phyloP scores from a whole-genome alignment of 1,140 invertebrate species.

The Ladona fulva region DNA sequence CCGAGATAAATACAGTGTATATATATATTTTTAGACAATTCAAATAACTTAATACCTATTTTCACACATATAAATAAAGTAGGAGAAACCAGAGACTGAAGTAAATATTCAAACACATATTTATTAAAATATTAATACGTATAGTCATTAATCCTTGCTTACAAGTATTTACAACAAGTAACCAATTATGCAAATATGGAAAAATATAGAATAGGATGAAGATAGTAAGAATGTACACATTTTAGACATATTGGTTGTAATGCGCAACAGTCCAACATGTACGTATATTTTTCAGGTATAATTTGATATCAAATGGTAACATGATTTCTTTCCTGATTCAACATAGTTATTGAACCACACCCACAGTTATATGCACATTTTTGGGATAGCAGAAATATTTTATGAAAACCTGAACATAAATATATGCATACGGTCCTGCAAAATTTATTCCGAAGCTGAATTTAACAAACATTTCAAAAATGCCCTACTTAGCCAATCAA shows the following conservation, averaged over 20 bases:
- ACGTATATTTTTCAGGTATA: constrained; percentile 2
- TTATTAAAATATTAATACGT: constrained; percentile 11
- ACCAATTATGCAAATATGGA: constrained; percentile 10
- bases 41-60: background rate
- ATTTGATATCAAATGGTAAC: constrained; percentile 10
- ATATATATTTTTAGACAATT: background rate
- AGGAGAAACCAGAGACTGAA: constrained; percentile 4
- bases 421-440: background rate
- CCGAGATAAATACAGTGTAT: background rate
- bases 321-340: background rate
- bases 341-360: constrained; percentile 5
- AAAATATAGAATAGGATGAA: constrained; percentile 8
- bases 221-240: constrained; percentile 10
- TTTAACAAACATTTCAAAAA: background rate
- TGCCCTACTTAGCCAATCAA: background rate
- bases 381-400: background rate
- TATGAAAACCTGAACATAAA: background rate
- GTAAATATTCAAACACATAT: constrained; percentile 10
- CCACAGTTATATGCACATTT: background rate
- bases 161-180: constrained; percentile 10
- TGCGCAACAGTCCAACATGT: constrained; percentile 2
- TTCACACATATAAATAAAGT: background rate
- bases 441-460: background rate
- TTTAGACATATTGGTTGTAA: constrained; percentile 10
- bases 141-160: constrained; percentile 10